Conservation (phyloP, 2,113 vertebrate species). For the Chitala chitala region DNA sequence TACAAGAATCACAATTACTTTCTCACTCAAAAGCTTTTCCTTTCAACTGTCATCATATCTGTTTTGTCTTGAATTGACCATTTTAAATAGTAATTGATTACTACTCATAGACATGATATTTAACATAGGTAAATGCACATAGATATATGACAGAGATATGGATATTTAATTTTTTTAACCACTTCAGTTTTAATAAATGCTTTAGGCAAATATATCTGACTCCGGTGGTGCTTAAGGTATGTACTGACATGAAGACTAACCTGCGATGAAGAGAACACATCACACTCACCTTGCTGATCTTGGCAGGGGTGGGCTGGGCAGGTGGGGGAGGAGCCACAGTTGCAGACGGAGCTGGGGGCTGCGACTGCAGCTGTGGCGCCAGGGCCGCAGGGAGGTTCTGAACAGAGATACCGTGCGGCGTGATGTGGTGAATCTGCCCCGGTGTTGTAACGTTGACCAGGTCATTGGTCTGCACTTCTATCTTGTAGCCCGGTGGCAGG, state of each 20-base stretch:
- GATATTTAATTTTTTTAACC: no score
- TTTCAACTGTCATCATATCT: no score
- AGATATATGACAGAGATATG: neutral
- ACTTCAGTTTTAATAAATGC: no score
- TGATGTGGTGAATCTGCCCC: constrained; percentile 95
- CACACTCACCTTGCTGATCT: constrained; percentile 85
- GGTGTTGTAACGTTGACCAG: constrained; percentile 95
- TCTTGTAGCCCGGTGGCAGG: constrained; percentile 95
- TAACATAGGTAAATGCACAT: neutral
- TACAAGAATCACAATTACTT: constrained; percentile 37
- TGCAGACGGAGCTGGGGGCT: constrained; percentile 52
- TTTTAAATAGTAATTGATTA: no score
- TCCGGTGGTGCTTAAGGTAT: no score
- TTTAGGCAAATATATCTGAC: no score
- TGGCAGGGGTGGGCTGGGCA: constrained; percentile 76
- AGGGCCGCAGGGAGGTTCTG: constrained; percentile 63
- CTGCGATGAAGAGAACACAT: neutral
- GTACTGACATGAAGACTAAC: no score
- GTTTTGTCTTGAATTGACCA: no score
- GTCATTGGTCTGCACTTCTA: constrained; percentile 96
- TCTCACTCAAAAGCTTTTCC: neutral
- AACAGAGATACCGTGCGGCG: constrained; percentile 87
- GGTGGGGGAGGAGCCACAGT: constrained; percentile 69
- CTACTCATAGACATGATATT: no score
- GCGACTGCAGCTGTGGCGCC: constrained; percentile 54